Conservation (phyloP, 2,888 invertebrate species). For the Drosophila mettleri region DNA sequence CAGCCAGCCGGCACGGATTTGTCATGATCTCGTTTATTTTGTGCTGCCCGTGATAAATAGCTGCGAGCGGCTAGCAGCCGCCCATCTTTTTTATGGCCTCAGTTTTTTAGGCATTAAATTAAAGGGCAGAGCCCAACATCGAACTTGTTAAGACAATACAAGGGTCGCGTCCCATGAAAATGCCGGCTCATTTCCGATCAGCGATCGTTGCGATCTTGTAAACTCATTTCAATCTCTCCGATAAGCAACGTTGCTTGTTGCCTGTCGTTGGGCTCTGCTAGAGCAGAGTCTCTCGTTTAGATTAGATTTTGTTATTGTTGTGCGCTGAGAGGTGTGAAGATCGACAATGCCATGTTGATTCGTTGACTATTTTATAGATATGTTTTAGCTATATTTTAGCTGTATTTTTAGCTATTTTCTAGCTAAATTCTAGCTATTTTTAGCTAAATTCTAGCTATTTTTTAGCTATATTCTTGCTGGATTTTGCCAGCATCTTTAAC, state of each 20-base stretch:
- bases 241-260: slow-evolving; percentile 48
- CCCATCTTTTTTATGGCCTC: slow-evolving; percentile 52
- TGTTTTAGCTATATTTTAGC: no score
- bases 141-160: slow-evolving; percentile 64
- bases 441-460: no score
- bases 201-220: slow-evolving; percentile 55
- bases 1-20: slow-evolving; percentile 70
- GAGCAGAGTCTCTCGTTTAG: slow-evolving; percentile 6
- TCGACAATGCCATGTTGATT: slow-evolving; percentile 22
- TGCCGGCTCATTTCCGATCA: slow-evolving; percentile 69
- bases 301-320: slow-evolving; percentile 13
- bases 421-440: no score
- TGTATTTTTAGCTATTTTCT: no score
- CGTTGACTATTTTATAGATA: no score
- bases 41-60: slow-evolving; percentile 65
- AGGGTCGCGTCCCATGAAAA: slow-evolving; percentile 32
- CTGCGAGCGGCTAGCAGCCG: slow-evolving; percentile 33
- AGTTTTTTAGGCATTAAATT: slow-evolving; percentile 57
- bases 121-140: slow-evolving; percentile 42
- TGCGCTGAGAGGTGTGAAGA: slow-evolving; percentile 59
- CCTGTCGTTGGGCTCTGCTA: slow-evolving; percentile 47
- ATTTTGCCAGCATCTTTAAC: no score
- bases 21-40: slow-evolving; percentile 75
- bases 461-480: no score
- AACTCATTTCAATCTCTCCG: slow-evolving; percentile 37